Percentiles rank a stretch among this genome's conserved stretches.
phyloP scores from a whole-genome alignment of 1,140 invertebrate species.

The Agrypnia vestita region DNA sequence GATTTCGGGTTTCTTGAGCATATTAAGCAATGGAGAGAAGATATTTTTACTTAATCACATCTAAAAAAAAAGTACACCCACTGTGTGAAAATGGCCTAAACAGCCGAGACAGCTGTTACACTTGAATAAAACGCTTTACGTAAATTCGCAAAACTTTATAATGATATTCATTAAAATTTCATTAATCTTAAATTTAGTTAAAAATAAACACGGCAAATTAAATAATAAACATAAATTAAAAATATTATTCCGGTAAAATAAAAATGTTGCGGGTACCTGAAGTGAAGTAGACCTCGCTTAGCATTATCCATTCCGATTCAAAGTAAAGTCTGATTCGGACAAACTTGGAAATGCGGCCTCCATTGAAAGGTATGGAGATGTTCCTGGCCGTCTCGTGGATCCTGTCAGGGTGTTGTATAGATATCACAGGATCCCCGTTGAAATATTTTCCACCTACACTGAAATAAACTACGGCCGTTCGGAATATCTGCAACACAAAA shows the following conservation, averaged over 20 bases:
- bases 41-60: too few species aligned
- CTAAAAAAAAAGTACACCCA: too few species aligned
- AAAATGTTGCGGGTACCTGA: constrained; percentile 66
- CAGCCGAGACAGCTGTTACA: too few species aligned
- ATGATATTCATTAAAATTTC: too few species aligned
- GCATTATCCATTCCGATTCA: constrained; percentile 84
- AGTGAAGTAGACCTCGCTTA: constrained; percentile 84
- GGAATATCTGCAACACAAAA: constrained; percentile 76
- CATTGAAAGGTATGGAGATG: constrained; percentile 80
- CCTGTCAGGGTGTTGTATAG: constrained; percentile 82
- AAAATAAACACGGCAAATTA: too few species aligned
- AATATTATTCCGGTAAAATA: background rate
- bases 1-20: too few species aligned
- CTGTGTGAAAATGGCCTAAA: too few species aligned
- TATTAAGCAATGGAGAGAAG: too few species aligned
- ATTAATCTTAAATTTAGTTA: too few species aligned
- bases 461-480: constrained; percentile 80
- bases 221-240: too few species aligned
- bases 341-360: constrained; percentile 76
- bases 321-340: constrained; percentile 84
- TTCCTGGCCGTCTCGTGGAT: constrained; percentile 82
- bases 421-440: constrained; percentile 76
- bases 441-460: constrained; percentile 78
- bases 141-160: too few species aligned
- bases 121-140: too few species aligned